Evolutionary conservation across 2,113 vertebrate genomes (phyloP), one percentile per base, ranked within the genome.

Genomic region (Paracanthobrama guichenoti): DNA sequence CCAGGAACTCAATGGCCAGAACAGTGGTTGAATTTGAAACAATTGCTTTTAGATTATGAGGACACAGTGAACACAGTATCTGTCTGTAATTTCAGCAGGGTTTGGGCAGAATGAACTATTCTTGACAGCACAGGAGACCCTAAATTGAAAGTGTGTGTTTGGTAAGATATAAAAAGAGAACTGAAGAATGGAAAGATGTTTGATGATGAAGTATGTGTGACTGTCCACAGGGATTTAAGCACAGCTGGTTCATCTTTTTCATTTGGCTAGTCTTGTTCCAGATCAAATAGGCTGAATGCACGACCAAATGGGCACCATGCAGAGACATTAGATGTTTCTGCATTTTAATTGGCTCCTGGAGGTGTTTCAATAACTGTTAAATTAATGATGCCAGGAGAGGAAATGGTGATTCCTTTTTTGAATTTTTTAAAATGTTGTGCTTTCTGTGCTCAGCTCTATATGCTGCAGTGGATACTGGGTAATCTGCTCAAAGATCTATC

Each of bases 391-490:
- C 39, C 62, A 81, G 46, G 69, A 80, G 39, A 66, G 46, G 39
- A 78, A 86, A 71, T 44, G 42, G 77, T 48, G 2, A 53, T 69
- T 79, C 69, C 44, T 74, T 22, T 81, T 42, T 53, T 46, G n/a
- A n/a, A n/a, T 72, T 22, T 24, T 67, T 57, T 2, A 9, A 82
- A 91, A 84, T 85, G 77, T 85, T 89, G 50, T 60, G 69, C 60
- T 24, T 82, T 83, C 84, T 42, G 73, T 90, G 8, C 26, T 90
- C 84, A 46, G 2, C 46, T 87, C 85, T 87, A 84, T 88, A 86
- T 39, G 84, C 78, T 81, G 84, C 90, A 86, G 60, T 79, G 87
- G 88, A 87, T 89, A 53, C 71, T 90, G 91, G 91, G 88, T 88
- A 90, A 86, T 86, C 86, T 75, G 55, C 72, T 83, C 59, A 24